Evolutionary conservation across 1,140 invertebrate genomes (phyloP).

Genomic region (Phortica variegata): DNA sequence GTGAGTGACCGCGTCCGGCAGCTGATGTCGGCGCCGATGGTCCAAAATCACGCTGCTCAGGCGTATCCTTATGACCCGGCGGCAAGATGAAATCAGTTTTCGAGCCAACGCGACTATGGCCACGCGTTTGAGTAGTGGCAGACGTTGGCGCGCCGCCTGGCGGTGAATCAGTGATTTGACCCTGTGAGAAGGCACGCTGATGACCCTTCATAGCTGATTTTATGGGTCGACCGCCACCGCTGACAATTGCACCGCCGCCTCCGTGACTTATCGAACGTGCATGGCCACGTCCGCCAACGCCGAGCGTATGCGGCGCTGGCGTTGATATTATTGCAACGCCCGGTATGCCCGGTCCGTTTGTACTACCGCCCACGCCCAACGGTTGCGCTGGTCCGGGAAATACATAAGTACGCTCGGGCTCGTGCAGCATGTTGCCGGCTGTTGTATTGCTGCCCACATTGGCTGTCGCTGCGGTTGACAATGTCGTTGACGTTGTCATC

Average conservation of each 20-base stretch:
- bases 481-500: conserved; percentile 19
- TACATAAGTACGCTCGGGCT: conserved; percentile 63
- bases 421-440: conserved; percentile 21
- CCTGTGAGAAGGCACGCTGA: conserved; percentile 82
- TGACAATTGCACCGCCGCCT: conserved; percentile 65
- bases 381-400: conserved; percentile 57
- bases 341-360: conserved; percentile 35
- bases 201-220: conserved; percentile 71
- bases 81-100: conserved; percentile 86
- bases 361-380: conserved; percentile 20
- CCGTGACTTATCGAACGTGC: conserved; percentile 76
- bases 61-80: conserved; percentile 69
- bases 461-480: not conserved
- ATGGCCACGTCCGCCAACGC: conserved; percentile 62
- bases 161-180: conserved; percentile 70
- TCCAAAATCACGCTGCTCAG: conserved; percentile 54
- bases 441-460: not conserved
- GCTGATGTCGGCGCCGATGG: conserved; percentile 60
- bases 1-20: conserved; percentile 61
- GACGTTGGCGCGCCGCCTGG: conserved; percentile 47
- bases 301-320: conserved; percentile 14
- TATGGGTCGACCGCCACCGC: conserved; percentile 61
- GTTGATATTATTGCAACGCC: conserved; percentile 32
- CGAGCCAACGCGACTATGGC: conserved; percentile 78
- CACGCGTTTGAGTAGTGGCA: conserved; percentile 59